A percentile compares a stretch with the other conserved stretches of the same genome.
Conservation (phyloP, 2,888 invertebrate genomes). For the Euproctis similis region DNA sequence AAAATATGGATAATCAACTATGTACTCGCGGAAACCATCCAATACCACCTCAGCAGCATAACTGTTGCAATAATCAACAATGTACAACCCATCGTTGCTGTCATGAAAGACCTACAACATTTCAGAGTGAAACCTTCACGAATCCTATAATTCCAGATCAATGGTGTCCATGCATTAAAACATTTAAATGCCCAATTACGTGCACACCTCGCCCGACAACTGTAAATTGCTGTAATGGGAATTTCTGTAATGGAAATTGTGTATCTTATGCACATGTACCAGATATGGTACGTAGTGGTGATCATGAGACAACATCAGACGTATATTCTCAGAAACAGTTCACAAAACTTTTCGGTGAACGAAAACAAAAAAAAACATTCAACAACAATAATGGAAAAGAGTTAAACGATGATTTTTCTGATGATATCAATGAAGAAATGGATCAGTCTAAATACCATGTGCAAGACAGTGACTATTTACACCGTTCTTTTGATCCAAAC, state of each 20-base stretch:
- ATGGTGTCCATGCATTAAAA: constrained; percentile 33
- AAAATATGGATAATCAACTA: constrained; percentile 21
- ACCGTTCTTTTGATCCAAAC: constrained; percentile 37
- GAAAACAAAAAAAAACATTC: constrained; percentile 14
- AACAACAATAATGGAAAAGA: constrained; percentile 17
- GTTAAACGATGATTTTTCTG: constrained; percentile 22
- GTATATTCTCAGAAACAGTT: constrained; percentile 7
- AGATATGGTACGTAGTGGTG: constrained; percentile 35
- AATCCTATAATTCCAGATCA: constrained; percentile 11
- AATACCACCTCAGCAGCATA: constrained; percentile 6
- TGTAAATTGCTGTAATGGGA: constrained; percentile 9
- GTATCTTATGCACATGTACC: constrained; percentile 39
- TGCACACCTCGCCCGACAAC: constrained; percentile 3
- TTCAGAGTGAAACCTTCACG: constrained; percentile 11
- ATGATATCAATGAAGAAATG: constrained; percentile 29
- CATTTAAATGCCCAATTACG: constrained; percentile 12
- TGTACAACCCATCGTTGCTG: constrained; percentile 30
- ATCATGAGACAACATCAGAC: constrained; percentile 15
- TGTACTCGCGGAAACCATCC: constrained; percentile 40
- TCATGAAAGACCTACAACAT: constrained; percentile 12
- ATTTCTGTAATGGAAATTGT: constrained; percentile 30
- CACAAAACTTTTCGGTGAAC: constrained; percentile 14
- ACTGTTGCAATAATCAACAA: constrained; percentile 15
- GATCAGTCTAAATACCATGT: constrained; percentile 19
- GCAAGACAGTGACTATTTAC: constrained; percentile 27